These are phyloP conservation scores for Diplogasteroides magnus DNA, from an alignment of 1,140 invertebrate species.

Conservation along the genomic window DNA sequence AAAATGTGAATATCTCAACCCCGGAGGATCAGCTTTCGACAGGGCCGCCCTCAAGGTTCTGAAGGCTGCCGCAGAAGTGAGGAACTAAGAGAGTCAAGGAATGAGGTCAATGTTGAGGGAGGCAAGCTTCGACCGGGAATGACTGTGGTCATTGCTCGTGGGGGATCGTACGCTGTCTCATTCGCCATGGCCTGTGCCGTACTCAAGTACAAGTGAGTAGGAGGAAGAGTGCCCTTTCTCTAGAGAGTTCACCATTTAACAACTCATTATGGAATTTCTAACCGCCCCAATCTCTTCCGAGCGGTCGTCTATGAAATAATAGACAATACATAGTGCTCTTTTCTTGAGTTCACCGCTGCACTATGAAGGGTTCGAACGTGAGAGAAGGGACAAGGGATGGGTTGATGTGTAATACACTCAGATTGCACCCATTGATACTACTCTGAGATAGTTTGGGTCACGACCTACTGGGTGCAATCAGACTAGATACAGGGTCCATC, in stretches of 20 bases:
- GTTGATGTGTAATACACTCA: too few species aligned
- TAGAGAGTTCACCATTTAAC: background rate
- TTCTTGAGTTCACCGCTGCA: background rate
- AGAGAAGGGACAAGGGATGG: constrained; percentile 7
- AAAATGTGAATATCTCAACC: constrained; percentile 29
- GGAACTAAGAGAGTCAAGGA: too few species aligned
- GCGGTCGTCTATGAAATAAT: background rate
- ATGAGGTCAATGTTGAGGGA: too few species aligned
- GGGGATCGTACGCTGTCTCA: constrained; percentile 11
- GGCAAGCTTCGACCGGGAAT: background rate
- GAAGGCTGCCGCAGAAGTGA: background rate
- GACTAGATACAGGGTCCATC: too few species aligned
- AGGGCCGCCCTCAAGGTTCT: constrained; percentile 17
- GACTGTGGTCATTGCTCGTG: constrained; percentile 6
- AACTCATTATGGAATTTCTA: background rate
- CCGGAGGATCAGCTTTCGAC: constrained; percentile 22
- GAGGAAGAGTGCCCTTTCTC: background rate
- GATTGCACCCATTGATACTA: too few species aligned
- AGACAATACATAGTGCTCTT: background rate
- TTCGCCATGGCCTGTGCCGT: constrained; percentile 14
- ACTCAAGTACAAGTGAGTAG: constrained; percentile 12
- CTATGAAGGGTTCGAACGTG: constrained; percentile 4
- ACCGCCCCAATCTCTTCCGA: background rate
- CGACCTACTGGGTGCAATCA: too few species aligned
- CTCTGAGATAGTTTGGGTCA: too few species aligned